Evolutionary conservation across 2,888 invertebrate species (phyloP).

Genomic region (Caenorhabditis wallacei): DNA sequence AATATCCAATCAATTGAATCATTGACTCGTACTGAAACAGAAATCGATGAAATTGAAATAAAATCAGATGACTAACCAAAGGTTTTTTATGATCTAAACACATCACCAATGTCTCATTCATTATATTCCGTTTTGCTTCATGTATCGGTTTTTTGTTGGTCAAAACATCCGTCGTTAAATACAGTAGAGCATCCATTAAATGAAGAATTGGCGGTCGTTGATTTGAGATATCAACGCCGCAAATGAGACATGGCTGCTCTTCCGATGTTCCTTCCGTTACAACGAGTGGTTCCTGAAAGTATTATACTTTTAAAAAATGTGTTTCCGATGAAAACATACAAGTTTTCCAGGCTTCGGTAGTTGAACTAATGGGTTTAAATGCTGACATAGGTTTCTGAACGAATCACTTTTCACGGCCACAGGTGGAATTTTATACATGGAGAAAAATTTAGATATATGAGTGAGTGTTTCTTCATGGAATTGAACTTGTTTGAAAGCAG

Average conservation of each 20-base stretch:
- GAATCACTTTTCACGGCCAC: neutral
- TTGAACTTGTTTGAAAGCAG: neutral
- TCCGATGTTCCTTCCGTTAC: neutral
- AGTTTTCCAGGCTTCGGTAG: neutral
- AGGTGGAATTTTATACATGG: neutral
- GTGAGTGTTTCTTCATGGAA: neutral
- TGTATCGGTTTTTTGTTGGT: neutral
- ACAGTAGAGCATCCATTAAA: neutral
- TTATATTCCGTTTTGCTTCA: slow-evolving; percentile 15
- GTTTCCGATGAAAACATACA: neutral
- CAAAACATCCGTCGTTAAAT: slow-evolving; percentile 15
- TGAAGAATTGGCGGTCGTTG: neutral
- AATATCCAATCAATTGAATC: neutral
- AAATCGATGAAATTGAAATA: too few relatives aligned
- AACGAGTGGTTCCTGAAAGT: slow-evolving; percentile 1
- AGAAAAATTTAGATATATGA: neutral
- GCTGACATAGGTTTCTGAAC: neutral
- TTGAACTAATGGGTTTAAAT: slow-evolving; percentile 22
- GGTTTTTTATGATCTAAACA: neutral
- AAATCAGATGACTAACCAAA: neutral
- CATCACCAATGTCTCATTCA: neutral
- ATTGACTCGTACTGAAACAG: slow-evolving; percentile 12
- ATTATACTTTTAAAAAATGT: neutral
- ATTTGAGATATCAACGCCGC: neutral
- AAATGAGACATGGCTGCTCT: slow-evolving; percentile 15